Conservation (phyloP, 2,113 vertebrate genomes). For the Asarcornis scutulata region DNA sequence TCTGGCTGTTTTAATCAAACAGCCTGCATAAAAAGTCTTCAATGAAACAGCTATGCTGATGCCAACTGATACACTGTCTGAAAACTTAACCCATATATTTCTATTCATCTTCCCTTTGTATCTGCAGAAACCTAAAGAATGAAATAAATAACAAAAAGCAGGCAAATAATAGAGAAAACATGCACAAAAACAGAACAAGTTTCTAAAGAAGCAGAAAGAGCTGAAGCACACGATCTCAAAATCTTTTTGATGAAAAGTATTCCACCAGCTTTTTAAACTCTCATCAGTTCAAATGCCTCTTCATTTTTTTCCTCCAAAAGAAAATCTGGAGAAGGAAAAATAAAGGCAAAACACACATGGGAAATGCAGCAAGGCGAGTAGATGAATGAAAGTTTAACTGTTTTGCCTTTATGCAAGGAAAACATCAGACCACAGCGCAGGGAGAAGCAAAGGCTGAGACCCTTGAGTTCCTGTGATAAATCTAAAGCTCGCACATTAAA, state of each 20-base stretch:
- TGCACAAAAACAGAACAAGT: neutral
- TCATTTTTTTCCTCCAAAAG: neutral
- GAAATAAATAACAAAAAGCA: neutral
- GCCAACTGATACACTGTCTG: neutral
- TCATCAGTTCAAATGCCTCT: neutral
- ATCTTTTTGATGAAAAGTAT: neutral
- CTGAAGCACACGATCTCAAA: neutral
- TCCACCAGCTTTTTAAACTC: neutral
- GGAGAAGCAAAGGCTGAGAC: slow-evolving; percentile 64
- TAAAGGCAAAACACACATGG: neutral
- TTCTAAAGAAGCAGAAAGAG: neutral
- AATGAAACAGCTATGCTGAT: neutral
- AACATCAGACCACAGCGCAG: slow-evolving; percentile 12
- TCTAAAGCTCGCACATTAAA: slow-evolving; percentile 69
- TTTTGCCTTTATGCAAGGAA: slow-evolving; percentile 53
- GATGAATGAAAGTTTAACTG: slow-evolving; percentile 17
- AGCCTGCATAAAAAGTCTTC: neutral
- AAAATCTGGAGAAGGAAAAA: neutral
- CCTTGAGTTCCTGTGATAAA: slow-evolving; percentile 67
- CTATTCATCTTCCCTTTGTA: neutral
- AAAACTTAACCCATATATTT: neutral
- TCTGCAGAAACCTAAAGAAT: neutral
- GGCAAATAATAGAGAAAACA: neutral
- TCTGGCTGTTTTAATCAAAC: neutral
- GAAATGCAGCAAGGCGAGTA: slow-evolving; percentile 1